Evolutionary conservation across 2,797 vertebrate species (phyloP), one percentile per base, ranked within the genome.

Genomic region (Brachymystax lenok): DNA sequence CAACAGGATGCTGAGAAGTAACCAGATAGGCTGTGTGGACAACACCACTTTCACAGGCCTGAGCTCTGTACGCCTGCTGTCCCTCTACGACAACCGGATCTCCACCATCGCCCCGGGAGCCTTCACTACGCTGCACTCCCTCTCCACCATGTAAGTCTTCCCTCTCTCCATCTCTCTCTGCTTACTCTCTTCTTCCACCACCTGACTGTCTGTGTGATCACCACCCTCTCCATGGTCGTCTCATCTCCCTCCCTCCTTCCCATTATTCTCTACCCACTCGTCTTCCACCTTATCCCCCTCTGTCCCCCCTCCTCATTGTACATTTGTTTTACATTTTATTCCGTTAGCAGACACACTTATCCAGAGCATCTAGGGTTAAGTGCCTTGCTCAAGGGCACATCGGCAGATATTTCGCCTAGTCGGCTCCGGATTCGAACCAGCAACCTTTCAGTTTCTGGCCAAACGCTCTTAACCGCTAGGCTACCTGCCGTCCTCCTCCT

Each of bases 31-130:
- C 92, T 99, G 98, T 88, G 97, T 99, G 64, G 97, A 96, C 82
- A 99, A 99, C 4, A 93, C 95, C 30, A 99, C 97, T 2, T 99
- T 99, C 83, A 96, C 95, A 0, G 98, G 98, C 35, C 94, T 99
- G 85, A 97, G 97, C 87, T 99, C 98, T 0, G 98, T 99, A 27
- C 97, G 98, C 16, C 90, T 99, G 87, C 95, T 99, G 74, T 99
- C 98, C 0, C 93, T 99, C 13, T 99, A 99, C 0, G 98, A 99
- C 90, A 99, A 99, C 92, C 94, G 96, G 70, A 99, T 99, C 85
- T 95, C 97, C 84, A 98, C 97, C 0, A 94, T 99, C 73, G 95
- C 96, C 50, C 98, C 97, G 0, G 97, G 97, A 79, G 96, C 98
- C 73, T 99, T 99, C 14, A 94, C 95, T 84, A 98, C 97, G 0